Evolutionary conservation across 2,797 vertebrate species (phyloP).

Genomic region (Leptoclinus maculatus): DNA sequence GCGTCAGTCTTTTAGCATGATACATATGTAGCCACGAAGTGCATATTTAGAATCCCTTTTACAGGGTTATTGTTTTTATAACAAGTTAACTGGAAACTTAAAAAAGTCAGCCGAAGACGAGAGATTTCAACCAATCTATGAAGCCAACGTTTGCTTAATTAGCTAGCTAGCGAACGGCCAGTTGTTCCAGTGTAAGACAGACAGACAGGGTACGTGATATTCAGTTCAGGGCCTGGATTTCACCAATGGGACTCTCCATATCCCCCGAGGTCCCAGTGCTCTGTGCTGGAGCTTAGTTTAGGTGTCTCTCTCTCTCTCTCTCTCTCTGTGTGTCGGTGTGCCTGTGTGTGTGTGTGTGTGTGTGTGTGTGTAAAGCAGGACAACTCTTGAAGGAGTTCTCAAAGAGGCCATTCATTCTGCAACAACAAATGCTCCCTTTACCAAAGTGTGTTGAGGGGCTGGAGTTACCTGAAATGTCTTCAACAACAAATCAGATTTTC

Average conservation of each 20-base stretch:
- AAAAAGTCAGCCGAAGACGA: background rate
- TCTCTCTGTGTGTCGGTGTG: slow-evolving; percentile 3
- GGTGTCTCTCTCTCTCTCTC: too few relatives aligned
- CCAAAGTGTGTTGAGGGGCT: background rate
- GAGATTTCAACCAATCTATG: background rate
- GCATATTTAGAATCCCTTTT: background rate
- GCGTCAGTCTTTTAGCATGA: too few relatives aligned
- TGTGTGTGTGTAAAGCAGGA: slow-evolving; percentile 38
- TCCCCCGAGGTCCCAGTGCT: slow-evolving; percentile 9
- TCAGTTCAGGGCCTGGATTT: background rate
- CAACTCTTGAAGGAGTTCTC: slow-evolving; percentile 54
- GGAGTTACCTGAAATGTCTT: slow-evolving; percentile 30
- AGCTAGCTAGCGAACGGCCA: too few relatives aligned
- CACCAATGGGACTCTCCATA: background rate
- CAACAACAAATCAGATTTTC: background rate
- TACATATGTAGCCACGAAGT: background rate
- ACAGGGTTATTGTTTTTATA: background rate
- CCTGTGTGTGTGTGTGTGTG: slow-evolving; percentile 15
- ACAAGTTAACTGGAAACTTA: background rate
- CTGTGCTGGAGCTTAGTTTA: slow-evolving; percentile 10
- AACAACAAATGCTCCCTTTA: slow-evolving; percentile 46
- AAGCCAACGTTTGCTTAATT: background rate
- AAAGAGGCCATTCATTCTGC: slow-evolving; percentile 72
- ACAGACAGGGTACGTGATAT: too few relatives aligned
- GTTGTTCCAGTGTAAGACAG: background rate